Evolutionary conservation across 2,113 vertebrate species (phyloP).

Genomic region (Phodopus roborovskii): DNA sequence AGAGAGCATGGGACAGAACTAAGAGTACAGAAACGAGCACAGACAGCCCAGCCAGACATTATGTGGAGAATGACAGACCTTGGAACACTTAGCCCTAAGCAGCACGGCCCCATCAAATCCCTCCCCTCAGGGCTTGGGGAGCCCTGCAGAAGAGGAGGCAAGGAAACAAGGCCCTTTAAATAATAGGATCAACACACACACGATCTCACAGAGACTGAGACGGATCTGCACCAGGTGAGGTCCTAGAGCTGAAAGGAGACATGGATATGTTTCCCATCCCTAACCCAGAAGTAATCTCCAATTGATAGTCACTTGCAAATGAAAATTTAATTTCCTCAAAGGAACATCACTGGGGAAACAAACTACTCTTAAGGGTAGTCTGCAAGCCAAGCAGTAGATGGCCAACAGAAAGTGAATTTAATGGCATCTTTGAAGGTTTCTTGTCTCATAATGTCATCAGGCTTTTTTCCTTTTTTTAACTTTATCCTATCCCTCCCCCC

Average conservation of each 20-base stretch:
- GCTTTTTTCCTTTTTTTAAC: background rate
- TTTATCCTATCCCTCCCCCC: background rate
- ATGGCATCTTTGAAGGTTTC: background rate
- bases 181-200: background rate
- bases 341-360: background rate
- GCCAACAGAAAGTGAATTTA: background rate
- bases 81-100: background rate
- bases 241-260: background rate
- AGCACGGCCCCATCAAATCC: background rate
- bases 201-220: background rate
- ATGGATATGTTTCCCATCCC: background rate
- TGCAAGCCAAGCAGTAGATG: background rate
- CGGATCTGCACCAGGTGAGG: background rate
- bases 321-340: background rate
- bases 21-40: background rate
- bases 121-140: background rate
- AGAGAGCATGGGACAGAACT: background rate
- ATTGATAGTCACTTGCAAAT: background rate
- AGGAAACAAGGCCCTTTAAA: background rate
- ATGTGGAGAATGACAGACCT: background rate
- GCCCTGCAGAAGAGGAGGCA: background rate
- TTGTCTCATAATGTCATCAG: background rate
- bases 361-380: background rate
- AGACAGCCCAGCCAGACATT: background rate
- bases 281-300: background rate